Percentiles rank a stretch among this genome's conserved stretches.
These are phyloP conservation scores for Araneus ventricosus DNA, from an alignment of 1,140 invertebrate genomes.

Conservation along the genomic window DNA sequence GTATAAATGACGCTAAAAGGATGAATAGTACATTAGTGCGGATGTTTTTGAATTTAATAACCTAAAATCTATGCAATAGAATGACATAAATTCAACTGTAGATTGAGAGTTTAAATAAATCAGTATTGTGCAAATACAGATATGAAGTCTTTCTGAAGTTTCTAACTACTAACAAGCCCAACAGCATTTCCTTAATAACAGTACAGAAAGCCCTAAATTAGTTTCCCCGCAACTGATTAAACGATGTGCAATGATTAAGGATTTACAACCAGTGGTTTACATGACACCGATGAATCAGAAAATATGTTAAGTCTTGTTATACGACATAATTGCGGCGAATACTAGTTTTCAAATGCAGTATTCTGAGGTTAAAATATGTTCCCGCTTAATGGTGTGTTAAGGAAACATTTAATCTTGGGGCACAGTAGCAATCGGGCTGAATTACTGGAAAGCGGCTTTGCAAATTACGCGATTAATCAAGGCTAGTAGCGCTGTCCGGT, in stretches of 20 bases:
- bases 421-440: not conserved
- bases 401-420: constrained; percentile 16
- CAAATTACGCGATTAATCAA: constrained; percentile 14
- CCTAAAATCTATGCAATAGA: not conserved
- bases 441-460: not conserved
- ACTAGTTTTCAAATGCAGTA: not conserved
- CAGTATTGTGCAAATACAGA: not conserved
- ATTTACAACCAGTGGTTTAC: not conserved
- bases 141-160: not conserved
- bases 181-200: not conserved
- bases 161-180: not conserved
- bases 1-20: too few species aligned
- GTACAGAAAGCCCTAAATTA: not conserved
- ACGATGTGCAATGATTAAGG: not conserved
- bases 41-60: too few species aligned
- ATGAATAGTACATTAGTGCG: too few species aligned
- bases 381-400: constrained; percentile 21
- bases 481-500: not conserved
- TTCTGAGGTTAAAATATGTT: constrained; percentile 17
- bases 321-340: not conserved
- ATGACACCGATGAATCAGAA: not conserved
- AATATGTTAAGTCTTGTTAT: not conserved
- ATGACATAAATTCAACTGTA: not conserved
- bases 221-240: not conserved
- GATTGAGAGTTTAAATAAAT: not conserved